Percentiles rank a stretch among this genome's conserved stretches.
These are phyloP conservation scores for Acanthochromis polyacanthus DNA, from an alignment of 2,113 vertebrate genomes.

Conservation along the genomic window DNA sequence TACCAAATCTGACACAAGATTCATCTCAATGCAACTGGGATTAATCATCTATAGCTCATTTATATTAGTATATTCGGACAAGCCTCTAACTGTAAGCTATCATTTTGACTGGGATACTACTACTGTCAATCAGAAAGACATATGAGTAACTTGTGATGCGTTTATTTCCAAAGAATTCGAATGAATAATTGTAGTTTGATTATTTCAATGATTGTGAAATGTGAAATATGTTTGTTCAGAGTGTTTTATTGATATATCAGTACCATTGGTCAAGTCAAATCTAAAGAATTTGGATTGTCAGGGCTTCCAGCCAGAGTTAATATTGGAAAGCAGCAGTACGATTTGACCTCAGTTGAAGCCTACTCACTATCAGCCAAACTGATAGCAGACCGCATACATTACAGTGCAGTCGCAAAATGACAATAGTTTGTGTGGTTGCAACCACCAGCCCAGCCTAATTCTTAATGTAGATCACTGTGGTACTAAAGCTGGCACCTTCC, in stretches of 20 bases:
- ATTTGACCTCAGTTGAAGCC: slow-evolving; percentile 1
- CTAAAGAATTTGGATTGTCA: slow-evolving; percentile 32
- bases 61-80: slow-evolving; percentile 40
- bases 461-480: slow-evolving; percentile 20
- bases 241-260: slow-evolving; percentile 14
- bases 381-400: slow-evolving; percentile 17
- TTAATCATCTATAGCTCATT: slow-evolving; percentile 40
- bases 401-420: slow-evolving; percentile 23
- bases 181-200: slow-evolving; percentile 27
- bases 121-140: slow-evolving; percentile 4
- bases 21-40: slow-evolving; percentile 25
- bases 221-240: slow-evolving; percentile 16
- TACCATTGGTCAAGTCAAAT: not conserved
- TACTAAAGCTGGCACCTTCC: slow-evolving; percentile 32
- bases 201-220: slow-evolving; percentile 32
- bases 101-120: not conserved
- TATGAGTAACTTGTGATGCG: slow-evolving; percentile 16
- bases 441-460: slow-evolving; percentile 28
- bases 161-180: slow-evolving; percentile 5
- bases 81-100: slow-evolving; percentile 35
- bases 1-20: slow-evolving; percentile 38
- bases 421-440: slow-evolving; percentile 26
- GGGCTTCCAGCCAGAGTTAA: slow-evolving; percentile 12
- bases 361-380: slow-evolving; percentile 11
- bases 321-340: slow-evolving; percentile 35